Base-by-base conservation (phyloP, 1,140 invertebrate genomes). In the Pomacea maculata region DNA sequence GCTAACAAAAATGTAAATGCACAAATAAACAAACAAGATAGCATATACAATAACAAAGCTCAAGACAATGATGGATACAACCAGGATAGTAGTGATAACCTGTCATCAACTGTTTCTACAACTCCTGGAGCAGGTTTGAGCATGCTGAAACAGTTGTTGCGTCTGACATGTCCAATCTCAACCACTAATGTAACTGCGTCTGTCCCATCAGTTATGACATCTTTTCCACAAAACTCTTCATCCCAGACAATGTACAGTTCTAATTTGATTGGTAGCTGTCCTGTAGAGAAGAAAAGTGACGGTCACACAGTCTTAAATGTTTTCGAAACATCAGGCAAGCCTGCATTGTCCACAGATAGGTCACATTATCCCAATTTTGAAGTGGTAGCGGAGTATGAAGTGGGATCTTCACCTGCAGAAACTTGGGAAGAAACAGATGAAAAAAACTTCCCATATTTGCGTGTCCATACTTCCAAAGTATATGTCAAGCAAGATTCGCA, bases 141-240 rank as follows among this genome's bases (percentile, higher is more conserved):
- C 65, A 78, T 78, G 77, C 54, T 78, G 52, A 78, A 78, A 70
- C 77, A 78, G 29, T 45, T 78, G 45, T 67, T 78, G 45, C 77
- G 77, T 25, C 65, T 78, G 45, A 78, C 77, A 55, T 64, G 77
- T 8, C 77, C 77, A 11, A 7, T 45, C 45, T 25, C 55, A 65
- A 6, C 65, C 8, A 57, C 65, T 0, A 19, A 64, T 17, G 19
- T 45, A 68, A 70, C 52, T 10, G 6, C 45, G 11, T 7, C 54
- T 54, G 55, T 54, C 21, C 25, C 61, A 34, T 15, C 76, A 17
- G 54, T 52, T 52, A 54, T 68, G 63, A 57, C 63, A 67, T 63
- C 76, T 21, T 11, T 67, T 19, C 17, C n/a, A 55, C 14, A 29
- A 19, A 17, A 29, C 21, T 67, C 54, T 14, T 12, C 75, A 25